phyloP scores from a whole-genome alignment of 35 echinoderm and acorn worm genomes.

The Chiridota heheva region DNA sequence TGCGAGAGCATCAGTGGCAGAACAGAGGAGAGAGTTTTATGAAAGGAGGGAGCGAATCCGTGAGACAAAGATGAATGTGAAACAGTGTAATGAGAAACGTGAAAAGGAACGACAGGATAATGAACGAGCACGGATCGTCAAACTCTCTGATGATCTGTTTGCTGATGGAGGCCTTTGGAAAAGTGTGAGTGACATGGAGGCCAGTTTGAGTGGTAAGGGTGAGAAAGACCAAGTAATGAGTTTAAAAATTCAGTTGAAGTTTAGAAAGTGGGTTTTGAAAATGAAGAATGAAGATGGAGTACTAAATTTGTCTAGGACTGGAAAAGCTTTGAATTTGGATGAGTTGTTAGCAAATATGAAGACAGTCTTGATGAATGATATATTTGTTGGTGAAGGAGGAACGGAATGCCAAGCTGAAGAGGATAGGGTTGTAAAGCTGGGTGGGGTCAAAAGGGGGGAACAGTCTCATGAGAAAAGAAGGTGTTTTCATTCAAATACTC shows the following conservation, averaged over 20 bases:
- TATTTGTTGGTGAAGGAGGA: neutral
- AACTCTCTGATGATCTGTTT: conserved; percentile 30
- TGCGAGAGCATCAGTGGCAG: too few species aligned
- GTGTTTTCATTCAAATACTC: neutral
- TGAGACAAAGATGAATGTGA: neutral
- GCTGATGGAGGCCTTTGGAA: conserved; percentile 18
- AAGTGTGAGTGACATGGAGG: conserved; percentile 7
- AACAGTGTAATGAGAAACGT: neutral
- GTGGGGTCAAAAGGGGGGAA: neutral
- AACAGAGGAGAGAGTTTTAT: too few species aligned
- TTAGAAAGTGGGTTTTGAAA: conserved; percentile 25
- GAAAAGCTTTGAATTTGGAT: neutral
- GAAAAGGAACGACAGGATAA: neutral
- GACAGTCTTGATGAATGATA: neutral
- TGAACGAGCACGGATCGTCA: neutral
- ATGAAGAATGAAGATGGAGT: conserved; percentile 22
- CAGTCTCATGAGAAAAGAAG: too few species aligned
- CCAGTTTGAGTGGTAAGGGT: conserved; percentile 5
- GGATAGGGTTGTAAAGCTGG: neutral
- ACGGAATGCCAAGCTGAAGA: neutral
- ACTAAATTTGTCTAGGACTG: conserved; percentile 30
- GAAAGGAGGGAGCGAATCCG: too few species aligned
- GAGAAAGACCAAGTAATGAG: neutral
- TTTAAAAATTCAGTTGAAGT: conserved; percentile 10
- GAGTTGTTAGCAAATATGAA: neutral